Evolutionary conservation across 2,113 vertebrate genomes (phyloP).

Genomic region (Melanocharis versteri): DNA sequence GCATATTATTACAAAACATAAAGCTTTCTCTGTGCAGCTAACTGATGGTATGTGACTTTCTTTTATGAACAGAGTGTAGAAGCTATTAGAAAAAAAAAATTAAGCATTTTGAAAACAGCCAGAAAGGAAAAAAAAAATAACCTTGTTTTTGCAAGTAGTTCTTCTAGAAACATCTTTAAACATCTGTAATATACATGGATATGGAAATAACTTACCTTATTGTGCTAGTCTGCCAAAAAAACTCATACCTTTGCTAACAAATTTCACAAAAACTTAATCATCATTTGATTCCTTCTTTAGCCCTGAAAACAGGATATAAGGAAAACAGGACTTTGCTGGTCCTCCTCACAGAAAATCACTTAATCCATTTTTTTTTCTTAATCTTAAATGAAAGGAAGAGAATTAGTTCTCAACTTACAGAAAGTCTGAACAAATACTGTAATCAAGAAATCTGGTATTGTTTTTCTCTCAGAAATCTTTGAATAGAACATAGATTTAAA

Average conservation of each 20-base stretch:
- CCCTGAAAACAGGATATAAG: neutral
- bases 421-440: neutral
- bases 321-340: neutral
- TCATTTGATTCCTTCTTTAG: neutral
- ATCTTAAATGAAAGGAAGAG: neutral
- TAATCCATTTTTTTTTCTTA: neutral
- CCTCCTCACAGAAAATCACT: neutral
- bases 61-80: slow-evolving; percentile 14
- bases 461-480: neutral
- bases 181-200: neutral
- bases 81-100: neutral
- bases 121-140: neutral
- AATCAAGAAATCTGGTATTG: slow-evolving; percentile 1
- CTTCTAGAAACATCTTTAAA: neutral
- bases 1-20: slow-evolving; percentile 25
- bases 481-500: neutral
- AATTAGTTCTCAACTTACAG: neutral
- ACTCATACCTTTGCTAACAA: neutral
- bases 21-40: neutral
- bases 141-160: neutral
- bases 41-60: slow-evolving; percentile 4
- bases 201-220: neutral
- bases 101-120: neutral
- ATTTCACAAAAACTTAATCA: neutral
- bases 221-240: neutral